These are phyloP conservation scores for Lycocerus yunnanus DNA, from an alignment of 2,888 invertebrate species.

Conservation along the genomic window DNA sequence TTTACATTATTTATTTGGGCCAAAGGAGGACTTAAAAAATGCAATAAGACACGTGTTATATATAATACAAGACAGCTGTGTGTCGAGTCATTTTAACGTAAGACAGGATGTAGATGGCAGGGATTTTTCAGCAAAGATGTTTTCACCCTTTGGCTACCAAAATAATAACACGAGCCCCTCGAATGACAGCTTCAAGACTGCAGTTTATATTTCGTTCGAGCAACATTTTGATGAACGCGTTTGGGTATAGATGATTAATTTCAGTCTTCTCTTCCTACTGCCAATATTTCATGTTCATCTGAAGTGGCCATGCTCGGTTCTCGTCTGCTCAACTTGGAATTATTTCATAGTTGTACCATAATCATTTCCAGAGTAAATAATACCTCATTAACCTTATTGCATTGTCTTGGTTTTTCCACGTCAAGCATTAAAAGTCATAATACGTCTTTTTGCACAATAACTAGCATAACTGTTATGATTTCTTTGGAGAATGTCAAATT, in stretches of 20 bases:
- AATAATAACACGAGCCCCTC: constrained; percentile 1
- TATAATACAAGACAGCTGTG: constrained; percentile 33
- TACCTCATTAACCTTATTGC: background rate
- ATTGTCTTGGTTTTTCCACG: background rate
- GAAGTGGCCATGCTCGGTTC: background rate
- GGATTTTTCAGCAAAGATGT: constrained; percentile 12
- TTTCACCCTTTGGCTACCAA: constrained; percentile 15
- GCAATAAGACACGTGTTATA: constrained; percentile 32
- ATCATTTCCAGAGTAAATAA: background rate
- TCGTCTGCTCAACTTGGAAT: background rate
- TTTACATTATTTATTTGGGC: background rate
- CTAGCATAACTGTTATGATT: background rate
- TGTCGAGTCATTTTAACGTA: constrained; percentile 23
- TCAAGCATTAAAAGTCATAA: background rate
- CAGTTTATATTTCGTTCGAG: background rate
- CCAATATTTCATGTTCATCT: background rate
- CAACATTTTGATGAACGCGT: background rate
- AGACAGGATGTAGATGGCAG: constrained; percentile 35
- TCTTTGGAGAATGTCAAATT: background rate
- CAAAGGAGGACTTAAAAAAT: background rate
- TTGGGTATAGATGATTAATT: background rate
- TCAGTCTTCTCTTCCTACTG: too few relatives aligned
- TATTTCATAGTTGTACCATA: background rate
- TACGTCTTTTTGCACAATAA: background rate
- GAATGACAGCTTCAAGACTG: background rate